Conservation (phyloP, 2,797 vertebrate genomes). For the Epinephelus coioides region DNA sequence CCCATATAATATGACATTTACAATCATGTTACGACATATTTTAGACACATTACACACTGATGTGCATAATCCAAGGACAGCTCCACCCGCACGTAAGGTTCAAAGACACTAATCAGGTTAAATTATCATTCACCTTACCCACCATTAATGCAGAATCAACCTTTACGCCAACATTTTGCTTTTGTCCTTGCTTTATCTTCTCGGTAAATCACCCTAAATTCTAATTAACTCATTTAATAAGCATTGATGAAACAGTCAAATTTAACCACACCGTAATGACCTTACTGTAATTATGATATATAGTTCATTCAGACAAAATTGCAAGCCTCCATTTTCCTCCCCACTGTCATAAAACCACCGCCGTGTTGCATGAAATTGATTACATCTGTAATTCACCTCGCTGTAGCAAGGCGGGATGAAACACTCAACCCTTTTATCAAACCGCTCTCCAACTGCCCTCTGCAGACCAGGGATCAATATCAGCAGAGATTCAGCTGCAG, state of each 20-base stretch:
- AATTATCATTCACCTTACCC: constrained; percentile 21
- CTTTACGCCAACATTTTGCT: constrained; percentile 24
- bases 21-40: background rate
- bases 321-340: constrained; percentile 66
- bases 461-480: constrained; percentile 71
- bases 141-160: constrained; percentile 16
- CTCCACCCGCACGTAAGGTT: background rate
- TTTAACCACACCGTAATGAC: constrained; percentile 56
- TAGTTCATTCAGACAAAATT: constrained; percentile 66
- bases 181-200: constrained; percentile 38
- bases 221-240: constrained; percentile 66
- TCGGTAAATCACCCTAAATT: constrained; percentile 45
- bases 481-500: constrained; percentile 60
- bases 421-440: constrained; percentile 71
- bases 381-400: constrained; percentile 74
- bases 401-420: constrained; percentile 51
- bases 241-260: constrained; percentile 61
- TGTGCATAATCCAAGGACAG: background rate
- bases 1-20: background rate
- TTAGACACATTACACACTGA: background rate
- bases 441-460: constrained; percentile 57
- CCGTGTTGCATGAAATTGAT: constrained; percentile 70
- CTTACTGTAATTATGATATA: constrained; percentile 67
- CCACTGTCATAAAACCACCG: constrained; percentile 52
- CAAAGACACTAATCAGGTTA: constrained; percentile 8